These are phyloP conservation scores for Ophion obscuratus DNA, from an alignment of 2,888 invertebrate genomes.

Conservation along the genomic window DNA sequence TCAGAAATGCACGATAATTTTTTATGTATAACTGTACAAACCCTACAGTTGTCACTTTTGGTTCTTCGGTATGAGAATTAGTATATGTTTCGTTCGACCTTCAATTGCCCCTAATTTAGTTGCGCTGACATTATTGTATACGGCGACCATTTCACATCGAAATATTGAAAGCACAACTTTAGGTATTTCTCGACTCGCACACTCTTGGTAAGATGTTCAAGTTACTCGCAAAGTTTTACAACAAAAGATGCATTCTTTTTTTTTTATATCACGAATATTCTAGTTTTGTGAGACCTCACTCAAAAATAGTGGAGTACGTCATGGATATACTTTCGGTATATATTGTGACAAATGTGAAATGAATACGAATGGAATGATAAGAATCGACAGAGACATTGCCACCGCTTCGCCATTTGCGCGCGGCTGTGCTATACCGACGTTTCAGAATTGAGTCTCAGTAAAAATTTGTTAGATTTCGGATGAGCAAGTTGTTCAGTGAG, in stretches of 20 bases:
- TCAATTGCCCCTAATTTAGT: background rate
- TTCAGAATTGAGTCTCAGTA: conserved; percentile 96
- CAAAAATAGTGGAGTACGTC: background rate
- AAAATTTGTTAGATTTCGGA: conserved; percentile 97
- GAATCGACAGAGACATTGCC: background rate
- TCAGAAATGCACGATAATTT: background rate
- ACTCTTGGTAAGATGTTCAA: background rate
- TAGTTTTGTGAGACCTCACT: background rate
- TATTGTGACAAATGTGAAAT: background rate
- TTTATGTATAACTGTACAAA: conserved; percentile 4
- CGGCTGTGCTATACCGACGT: conserved; percentile 91
- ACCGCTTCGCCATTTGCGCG: background rate
- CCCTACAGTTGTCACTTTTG: background rate
- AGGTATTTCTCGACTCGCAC: background rate
- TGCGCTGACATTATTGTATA: background rate
- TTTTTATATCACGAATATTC: background rate
- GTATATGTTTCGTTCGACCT: background rate
- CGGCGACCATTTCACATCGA: background rate
- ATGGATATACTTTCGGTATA: background rate
- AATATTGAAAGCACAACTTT: background rate
- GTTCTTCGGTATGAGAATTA: conserved; percentile 1
- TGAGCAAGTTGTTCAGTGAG: conserved; percentile 98
- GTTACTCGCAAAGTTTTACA: conserved; percentile 6
- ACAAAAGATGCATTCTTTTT: background rate
- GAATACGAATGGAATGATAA: background rate